Evolutionary conservation across 2,797 vertebrate species (phyloP).

Genomic region (Sylvilagus floridanus): DNA sequence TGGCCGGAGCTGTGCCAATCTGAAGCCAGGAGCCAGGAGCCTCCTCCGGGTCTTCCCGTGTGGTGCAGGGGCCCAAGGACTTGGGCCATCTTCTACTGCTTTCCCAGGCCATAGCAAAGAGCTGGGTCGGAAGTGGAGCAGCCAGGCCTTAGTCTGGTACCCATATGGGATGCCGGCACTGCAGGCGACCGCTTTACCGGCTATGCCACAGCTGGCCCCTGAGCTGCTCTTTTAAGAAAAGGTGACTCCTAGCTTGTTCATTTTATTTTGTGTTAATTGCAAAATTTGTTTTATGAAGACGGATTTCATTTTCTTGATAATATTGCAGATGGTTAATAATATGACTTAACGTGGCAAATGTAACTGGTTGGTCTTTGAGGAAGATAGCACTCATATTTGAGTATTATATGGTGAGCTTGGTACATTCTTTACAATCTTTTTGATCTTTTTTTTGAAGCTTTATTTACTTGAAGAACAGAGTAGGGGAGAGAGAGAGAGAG

Average conservation of each 20-base stretch:
- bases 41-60: no score
- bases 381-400: background rate
- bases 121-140: no score
- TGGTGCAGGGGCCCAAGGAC: no score
- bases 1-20: no score
- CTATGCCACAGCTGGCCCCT: background rate
- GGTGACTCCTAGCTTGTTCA: background rate
- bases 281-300: constrained; percentile 1
- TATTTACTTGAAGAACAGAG: no score
- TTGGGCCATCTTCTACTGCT: no score
- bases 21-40: no score
- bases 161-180: no score
- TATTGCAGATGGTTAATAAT: constrained; percentile 31
- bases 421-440: background rate
- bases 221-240: background rate
- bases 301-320: constrained; percentile 1
- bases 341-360: background rate
- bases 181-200: no score
- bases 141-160: no score
- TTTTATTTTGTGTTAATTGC: background rate
- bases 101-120: no score
- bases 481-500: no score
- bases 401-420: background rate
- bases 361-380: background rate
- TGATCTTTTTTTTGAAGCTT: background rate